These are phyloP conservation scores for Dynastes grantii DNA, from an alignment of 2,888 invertebrate species.

Conservation along the genomic window DNA sequence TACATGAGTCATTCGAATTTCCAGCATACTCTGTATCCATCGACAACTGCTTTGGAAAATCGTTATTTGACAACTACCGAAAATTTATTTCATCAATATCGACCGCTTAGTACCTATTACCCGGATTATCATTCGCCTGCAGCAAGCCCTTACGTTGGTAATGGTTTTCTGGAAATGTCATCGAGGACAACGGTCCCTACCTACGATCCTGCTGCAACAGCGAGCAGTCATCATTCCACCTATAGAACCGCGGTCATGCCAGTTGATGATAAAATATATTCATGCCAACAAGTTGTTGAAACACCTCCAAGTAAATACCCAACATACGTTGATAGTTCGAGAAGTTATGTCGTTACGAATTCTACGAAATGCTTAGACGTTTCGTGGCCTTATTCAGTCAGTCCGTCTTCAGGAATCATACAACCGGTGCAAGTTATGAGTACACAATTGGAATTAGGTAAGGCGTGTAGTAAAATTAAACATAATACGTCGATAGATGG, in stretches of 20 bases:
- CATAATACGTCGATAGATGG: conserved; percentile 71
- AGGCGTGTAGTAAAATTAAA: conserved; percentile 65
- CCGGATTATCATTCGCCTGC: conserved; percentile 83
- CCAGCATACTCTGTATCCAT: conserved; percentile 76
- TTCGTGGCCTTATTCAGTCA: conserved; percentile 71
- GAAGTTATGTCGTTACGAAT: conserved; percentile 73
- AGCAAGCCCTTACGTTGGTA: conserved; percentile 79
- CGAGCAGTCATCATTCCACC: conserved; percentile 69
- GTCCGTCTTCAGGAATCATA: conserved; percentile 71
- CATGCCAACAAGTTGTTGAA: conserved; percentile 75
- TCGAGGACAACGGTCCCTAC: conserved; percentile 77
- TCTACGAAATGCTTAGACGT: conserved; percentile 70
- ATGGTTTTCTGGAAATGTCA: conserved; percentile 87
- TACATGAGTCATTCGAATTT: conserved; percentile 83
- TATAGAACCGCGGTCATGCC: conserved; percentile 68
- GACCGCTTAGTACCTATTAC: conserved; percentile 88
- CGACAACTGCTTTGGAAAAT: conserved; percentile 72
- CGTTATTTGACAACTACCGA: conserved; percentile 84
- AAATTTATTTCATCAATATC: conserved; percentile 92
- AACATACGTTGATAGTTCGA: conserved; percentile 74
- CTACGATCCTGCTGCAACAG: conserved; percentile 72
- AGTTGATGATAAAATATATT: conserved; percentile 76
- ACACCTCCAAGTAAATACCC: conserved; percentile 75
- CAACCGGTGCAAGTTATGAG: conserved; percentile 70
- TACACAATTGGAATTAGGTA: conserved; percentile 62